phyloP scores from a whole-genome alignment of 2,888 invertebrate genomes.

The Apotomis betuletana region DNA sequence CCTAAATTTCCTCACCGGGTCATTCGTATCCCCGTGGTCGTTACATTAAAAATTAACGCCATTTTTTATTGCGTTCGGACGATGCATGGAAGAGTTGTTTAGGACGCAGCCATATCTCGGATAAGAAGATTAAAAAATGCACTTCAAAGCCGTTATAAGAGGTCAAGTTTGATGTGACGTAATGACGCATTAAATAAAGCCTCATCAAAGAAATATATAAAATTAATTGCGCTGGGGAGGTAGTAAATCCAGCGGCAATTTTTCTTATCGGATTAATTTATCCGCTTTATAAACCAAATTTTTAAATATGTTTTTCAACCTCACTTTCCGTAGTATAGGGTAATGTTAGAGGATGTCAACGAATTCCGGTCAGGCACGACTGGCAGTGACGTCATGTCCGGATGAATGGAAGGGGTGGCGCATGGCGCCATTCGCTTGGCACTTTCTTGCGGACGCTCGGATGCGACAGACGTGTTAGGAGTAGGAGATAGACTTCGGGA shows the following conservation, averaged over 20 bases:
- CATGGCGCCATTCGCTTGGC: too few species aligned
- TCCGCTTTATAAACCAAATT: not conserved
- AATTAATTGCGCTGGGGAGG: conserved; percentile 15
- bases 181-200: conserved; percentile 24
- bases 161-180: conserved; percentile 20
- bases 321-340: too few species aligned
- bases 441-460: too few species aligned
- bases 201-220: conserved; percentile 19
- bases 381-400: too few species aligned
- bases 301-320: too few species aligned
- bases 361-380: too few species aligned
- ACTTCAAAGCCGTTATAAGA: not conserved
- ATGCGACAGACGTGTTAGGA: too few species aligned
- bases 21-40: not conserved
- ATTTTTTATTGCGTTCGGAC: not conserved
- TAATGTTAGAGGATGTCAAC: too few species aligned
- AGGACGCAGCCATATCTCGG: too few species aligned
- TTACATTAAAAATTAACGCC: conserved; percentile 27
- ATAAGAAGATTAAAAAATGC: not conserved
- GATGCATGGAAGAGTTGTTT: conserved; percentile 6
- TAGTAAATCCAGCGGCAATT: not conserved
- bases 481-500: too few species aligned
- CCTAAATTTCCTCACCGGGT: conserved; percentile 20
- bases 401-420: too few species aligned
- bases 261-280: not conserved